Percentiles rank a stretch among this genome's conserved stretches.
phyloP scores from a whole-genome alignment of 2,113 vertebrate species.

The Elaphurus davidianus region DNA sequence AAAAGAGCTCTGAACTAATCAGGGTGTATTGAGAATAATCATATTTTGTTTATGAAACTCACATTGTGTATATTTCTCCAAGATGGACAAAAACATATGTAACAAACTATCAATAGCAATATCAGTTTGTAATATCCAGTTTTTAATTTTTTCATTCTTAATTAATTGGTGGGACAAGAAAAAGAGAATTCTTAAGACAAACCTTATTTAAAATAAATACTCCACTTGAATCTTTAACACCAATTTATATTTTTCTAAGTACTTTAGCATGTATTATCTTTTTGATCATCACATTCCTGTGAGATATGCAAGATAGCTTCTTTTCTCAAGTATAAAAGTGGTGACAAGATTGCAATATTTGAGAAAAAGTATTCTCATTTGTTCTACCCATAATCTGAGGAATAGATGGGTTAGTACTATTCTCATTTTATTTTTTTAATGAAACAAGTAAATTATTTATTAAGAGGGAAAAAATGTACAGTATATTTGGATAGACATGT shows the following conservation, averaged over 20 bases:
- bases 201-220: background rate
- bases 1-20: background rate
- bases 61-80: slow-evolving; percentile 13
- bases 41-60: background rate
- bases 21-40: background rate
- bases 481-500: background rate
- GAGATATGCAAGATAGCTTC: slow-evolving; percentile 1
- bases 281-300: background rate
- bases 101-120: background rate
- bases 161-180: slow-evolving; percentile 8
- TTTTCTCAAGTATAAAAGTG: slow-evolving; percentile 24
- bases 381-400: background rate
- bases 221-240: background rate
- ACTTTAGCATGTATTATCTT: slow-evolving; percentile 1
- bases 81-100: background rate
- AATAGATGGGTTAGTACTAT: background rate
- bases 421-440: background rate
- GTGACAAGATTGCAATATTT: background rate
- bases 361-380: background rate
- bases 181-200: background rate
- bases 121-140: background rate
- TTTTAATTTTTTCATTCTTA: slow-evolving; percentile 26
- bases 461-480: background rate
- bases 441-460: background rate
- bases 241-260: slow-evolving; percentile 19